These are phyloP conservation scores for Knipowitschia caucasica DNA, from an alignment of 2,797 vertebrate genomes.

Conservation along the genomic window DNA sequence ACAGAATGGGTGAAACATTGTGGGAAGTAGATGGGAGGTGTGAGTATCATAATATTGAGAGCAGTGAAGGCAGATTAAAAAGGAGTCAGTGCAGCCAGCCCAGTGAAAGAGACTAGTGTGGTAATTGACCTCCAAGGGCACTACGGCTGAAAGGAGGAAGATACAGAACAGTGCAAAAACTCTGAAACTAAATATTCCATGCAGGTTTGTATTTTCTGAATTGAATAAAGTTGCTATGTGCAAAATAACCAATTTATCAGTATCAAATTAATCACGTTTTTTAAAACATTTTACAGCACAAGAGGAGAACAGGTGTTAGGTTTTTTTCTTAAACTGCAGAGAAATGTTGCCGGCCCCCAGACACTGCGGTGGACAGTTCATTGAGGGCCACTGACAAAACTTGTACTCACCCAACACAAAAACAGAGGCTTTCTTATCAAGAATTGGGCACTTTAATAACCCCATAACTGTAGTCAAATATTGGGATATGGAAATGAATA, in stretches of 20 bases:
- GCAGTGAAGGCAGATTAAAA: constrained; percentile 46
- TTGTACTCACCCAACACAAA: not conserved
- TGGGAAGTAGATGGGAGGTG: constrained; percentile 15
- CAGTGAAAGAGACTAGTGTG: constrained; percentile 6
- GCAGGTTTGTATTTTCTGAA: no score
- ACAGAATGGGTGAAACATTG: not conserved
- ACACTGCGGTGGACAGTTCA: not conserved
- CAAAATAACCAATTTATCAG: no score
- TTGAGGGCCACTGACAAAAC: not conserved
- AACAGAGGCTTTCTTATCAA: not conserved
- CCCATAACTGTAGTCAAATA: not conserved
- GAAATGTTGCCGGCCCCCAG: not conserved
- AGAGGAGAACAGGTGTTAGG: not conserved
- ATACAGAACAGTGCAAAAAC: not conserved
- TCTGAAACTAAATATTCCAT: no score
- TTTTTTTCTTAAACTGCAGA: not conserved
- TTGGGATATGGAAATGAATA: not conserved
- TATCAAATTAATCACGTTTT: no score
- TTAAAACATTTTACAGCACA: no score
- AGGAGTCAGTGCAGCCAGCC: constrained; percentile 25
- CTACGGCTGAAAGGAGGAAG: constrained; percentile 10
- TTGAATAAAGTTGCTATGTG: no score
- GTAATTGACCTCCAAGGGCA: constrained; percentile 41
- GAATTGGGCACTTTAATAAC: not conserved
- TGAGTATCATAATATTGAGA: constrained; percentile 47